A percentile compares a stretch with the other conserved stretches of the same genome.
These are phyloP conservation scores for Zosterops borbonicus DNA, from an alignment of 2,113 vertebrate species.

Conservation along the genomic window DNA sequence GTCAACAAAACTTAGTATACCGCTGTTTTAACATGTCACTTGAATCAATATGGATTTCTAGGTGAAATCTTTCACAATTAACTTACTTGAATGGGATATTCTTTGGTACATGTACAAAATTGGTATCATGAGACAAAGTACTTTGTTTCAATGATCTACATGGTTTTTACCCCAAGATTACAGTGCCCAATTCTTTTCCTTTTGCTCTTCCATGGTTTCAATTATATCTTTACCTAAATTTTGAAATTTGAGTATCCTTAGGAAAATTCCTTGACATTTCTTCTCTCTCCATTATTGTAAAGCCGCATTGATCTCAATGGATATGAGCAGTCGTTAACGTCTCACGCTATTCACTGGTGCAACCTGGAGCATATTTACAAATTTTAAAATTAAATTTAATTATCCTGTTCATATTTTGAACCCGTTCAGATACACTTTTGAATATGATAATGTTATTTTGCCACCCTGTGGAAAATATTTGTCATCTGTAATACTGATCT, in stretches of 20 bases:
- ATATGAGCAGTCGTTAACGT: neutral
- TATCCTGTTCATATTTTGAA: neutral
- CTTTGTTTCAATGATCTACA: neutral
- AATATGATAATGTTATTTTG: neutral
- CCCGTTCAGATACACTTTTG: neutral
- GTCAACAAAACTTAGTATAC: neutral
- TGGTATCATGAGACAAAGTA: neutral
- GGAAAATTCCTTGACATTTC: neutral
- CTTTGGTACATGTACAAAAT: neutral
- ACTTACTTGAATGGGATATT: neutral
- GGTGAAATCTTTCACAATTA: neutral
- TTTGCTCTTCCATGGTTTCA: neutral
- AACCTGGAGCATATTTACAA: neutral
- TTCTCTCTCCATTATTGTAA: neutral
- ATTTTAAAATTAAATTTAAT: neutral
- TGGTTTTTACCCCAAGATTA: rapidly evolving
- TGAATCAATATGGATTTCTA: neutral
- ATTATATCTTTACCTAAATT: neutral
- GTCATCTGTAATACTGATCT: constrained; percentile 23
- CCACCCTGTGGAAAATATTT: constrained; percentile 13
- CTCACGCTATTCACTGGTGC: neutral
- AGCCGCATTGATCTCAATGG: neutral
- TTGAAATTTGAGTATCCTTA: neutral
- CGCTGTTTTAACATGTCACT: neutral
- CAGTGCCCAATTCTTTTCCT: neutral